Conservation (phyloP, 2,888 invertebrate genomes). For the Opisthograptis luteolata region DNA sequence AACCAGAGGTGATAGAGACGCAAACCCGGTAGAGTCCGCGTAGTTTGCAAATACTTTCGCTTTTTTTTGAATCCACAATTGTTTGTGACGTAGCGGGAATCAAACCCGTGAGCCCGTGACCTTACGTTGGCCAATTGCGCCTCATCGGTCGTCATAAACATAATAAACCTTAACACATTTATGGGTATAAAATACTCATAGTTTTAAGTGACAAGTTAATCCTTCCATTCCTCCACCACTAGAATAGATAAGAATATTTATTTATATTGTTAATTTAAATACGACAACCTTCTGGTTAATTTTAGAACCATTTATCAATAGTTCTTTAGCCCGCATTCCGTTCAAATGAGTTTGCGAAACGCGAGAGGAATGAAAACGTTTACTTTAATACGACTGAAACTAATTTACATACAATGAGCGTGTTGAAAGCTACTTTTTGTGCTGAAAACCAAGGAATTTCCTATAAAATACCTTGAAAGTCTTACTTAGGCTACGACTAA, state of each 20-base stretch:
- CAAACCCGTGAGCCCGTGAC: too few relatives aligned
- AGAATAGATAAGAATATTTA: neutral
- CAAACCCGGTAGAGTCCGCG: too few relatives aligned
- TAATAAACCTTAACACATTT: too few relatives aligned
- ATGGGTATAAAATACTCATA: too few relatives aligned
- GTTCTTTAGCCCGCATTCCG: slow-evolving; percentile 10
- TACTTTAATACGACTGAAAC: neutral
- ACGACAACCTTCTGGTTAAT: slow-evolving; percentile 6
- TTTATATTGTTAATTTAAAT: neutral
- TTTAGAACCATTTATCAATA: slow-evolving; percentile 4
- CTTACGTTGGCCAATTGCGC: too few relatives aligned
- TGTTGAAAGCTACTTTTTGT: slow-evolving; percentile 3
- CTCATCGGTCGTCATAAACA: too few relatives aligned
- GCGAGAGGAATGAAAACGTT: slow-evolving; percentile 13
- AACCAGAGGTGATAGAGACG: too few relatives aligned
- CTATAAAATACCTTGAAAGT: slow-evolving; percentile 1
- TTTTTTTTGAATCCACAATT: too few relatives aligned
- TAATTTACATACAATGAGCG: slow-evolving; percentile 19
- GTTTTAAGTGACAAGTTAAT: too few relatives aligned
- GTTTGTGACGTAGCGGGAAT: too few relatives aligned
- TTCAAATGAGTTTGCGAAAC: slow-evolving; percentile 13
- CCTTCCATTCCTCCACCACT: too few relatives aligned
- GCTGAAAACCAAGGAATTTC: slow-evolving; percentile 4
- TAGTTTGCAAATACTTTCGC: too few relatives aligned
- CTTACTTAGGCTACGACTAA: neutral